phyloP scores from a whole-genome alignment of 2,888 invertebrate species.

The Dicycla oo region DNA sequence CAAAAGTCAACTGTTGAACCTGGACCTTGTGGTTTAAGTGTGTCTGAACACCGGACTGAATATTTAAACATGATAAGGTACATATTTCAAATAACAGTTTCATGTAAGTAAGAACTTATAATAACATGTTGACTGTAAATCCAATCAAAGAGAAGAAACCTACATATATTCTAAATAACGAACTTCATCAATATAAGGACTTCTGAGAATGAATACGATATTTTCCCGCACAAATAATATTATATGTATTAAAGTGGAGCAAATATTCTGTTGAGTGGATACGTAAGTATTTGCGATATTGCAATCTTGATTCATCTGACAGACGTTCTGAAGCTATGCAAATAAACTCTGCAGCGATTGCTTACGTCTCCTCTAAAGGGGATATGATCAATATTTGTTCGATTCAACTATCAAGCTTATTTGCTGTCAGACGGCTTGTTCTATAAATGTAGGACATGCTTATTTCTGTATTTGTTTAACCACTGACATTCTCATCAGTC shows the following conservation, averaged over 20 bases:
- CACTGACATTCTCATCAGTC: neutral
- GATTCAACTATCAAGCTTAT: constrained; percentile 46
- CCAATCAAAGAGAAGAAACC: neutral
- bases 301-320: constrained; percentile 57
- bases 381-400: constrained; percentile 55
- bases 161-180: neutral
- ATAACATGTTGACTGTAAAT: neutral
- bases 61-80: neutral
- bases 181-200: constrained; percentile 6
- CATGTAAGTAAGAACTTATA: neutral
- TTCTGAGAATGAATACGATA: constrained; percentile 13
- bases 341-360: constrained; percentile 44
- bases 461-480: neutral
- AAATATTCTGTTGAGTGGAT: constrained; percentile 44
- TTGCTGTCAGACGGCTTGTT: constrained; percentile 18
- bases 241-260: constrained; percentile 23
- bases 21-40: neutral
- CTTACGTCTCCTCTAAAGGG: constrained; percentile 38
- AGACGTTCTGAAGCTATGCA: constrained; percentile 37
- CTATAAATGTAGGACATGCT: neutral
- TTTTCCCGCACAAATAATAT: constrained; percentile 8
- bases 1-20: no score
- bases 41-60: neutral
- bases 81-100: neutral
- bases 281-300: constrained; percentile 45